Percentiles rank a stretch among this genome's conserved stretches.
phyloP scores from a whole-genome alignment of 2,113 vertebrate genomes.

The Plectropomus leopardus region DNA sequence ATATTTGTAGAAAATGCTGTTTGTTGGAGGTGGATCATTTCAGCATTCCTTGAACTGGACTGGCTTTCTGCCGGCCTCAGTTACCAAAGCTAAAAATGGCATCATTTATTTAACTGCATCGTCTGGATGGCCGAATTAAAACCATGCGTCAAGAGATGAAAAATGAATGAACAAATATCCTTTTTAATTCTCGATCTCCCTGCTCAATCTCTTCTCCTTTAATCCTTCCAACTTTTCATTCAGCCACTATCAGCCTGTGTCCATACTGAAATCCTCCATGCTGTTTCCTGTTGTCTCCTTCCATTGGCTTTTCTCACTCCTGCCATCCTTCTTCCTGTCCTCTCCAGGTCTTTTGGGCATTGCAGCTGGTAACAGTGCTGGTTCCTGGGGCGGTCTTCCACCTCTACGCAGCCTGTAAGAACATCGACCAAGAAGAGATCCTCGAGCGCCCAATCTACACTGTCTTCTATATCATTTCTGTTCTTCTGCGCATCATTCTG shows the following conservation, averaged over 20 bases:
- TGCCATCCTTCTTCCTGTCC: background rate
- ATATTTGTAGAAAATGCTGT: background rate
- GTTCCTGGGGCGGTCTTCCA: constrained; percentile 91
- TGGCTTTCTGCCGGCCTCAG: background rate
- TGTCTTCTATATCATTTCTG: constrained; percentile 89
- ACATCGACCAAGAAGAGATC: constrained; percentile 90
- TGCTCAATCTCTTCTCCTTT: background rate
- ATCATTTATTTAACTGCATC: background rate
- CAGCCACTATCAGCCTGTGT: background rate
- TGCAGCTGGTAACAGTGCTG: constrained; percentile 90
- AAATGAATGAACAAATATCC: background rate
- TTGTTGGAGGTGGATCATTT: background rate
- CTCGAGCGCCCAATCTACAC: constrained; percentile 88
- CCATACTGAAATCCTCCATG: no score
- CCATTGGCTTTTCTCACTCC: background rate
- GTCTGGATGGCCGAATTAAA: background rate
- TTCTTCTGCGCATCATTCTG: constrained; percentile 89
- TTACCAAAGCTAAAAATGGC: background rate
- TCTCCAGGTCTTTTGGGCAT: constrained; percentile 89
- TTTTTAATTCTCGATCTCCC: background rate
- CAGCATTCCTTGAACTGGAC: background rate
- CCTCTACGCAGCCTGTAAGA: constrained; percentile 89
- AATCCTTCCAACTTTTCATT: background rate
- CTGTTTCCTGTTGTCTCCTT: background rate
- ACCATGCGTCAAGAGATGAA: constrained; percentile 7